Evolutionary conservation across 2,888 invertebrate genomes (phyloP).

Genomic region (Ophion obscuratus): DNA sequence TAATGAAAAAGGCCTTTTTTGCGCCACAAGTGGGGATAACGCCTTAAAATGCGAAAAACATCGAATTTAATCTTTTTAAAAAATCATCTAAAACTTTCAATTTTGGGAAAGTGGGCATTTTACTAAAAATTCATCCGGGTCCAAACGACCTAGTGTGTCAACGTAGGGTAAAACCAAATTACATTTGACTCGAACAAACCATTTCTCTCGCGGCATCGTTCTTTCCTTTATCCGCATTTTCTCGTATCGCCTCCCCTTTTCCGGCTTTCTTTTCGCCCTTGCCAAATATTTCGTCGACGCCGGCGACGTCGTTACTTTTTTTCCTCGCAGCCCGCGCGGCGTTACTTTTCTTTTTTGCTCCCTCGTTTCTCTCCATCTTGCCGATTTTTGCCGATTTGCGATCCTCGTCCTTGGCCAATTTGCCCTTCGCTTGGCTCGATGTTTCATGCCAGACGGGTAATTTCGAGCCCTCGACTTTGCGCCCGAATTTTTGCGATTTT

Average conservation of each 20-base stretch:
- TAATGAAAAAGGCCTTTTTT: no score
- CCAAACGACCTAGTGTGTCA: no score
- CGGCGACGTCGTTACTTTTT: neutral
- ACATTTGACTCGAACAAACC: neutral
- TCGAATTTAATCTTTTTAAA: no score
- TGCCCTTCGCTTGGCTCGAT: neutral
- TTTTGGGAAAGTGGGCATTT: no score
- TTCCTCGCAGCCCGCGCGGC: neutral
- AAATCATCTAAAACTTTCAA: no score
- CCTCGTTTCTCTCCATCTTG: neutral
- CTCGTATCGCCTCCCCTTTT: neutral
- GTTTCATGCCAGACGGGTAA: constrained; percentile 50
- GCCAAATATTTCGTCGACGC: neutral
- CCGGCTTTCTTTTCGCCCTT: neutral
- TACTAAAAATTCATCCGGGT: no score
- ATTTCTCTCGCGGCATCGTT: neutral
- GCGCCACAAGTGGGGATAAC: no score
- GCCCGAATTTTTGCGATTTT: neutral
- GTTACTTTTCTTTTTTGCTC: neutral
- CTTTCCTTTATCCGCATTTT: neutral
- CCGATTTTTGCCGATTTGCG: neutral
- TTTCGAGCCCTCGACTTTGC: constrained; percentile 20
- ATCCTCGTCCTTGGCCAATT: neutral
- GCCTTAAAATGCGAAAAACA: no score
- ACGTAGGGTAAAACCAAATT: neutral